Base-by-base conservation (phyloP, 2,888 invertebrate species). In the Tetragonula carbonaria region DNA sequence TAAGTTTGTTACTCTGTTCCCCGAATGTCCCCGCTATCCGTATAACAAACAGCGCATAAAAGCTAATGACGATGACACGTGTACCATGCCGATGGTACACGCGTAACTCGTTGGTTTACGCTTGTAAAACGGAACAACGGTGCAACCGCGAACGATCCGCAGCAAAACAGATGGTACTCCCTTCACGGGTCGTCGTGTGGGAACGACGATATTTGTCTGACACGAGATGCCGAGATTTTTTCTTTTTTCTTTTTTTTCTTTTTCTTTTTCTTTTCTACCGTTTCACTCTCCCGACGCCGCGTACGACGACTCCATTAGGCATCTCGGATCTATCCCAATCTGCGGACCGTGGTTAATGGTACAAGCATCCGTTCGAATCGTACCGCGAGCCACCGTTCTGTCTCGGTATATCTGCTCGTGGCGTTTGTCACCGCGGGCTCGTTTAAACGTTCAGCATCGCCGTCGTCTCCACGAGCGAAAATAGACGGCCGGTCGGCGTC, bases 351-450 rank as follows among this genome's bases (percentile, higher is more conserved):
- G 81, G 81, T 88, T 88, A 88, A 88, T 86, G 86, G 88, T 83
- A 84, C 86, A 80, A 83, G 86, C 86, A 84, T 89, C 78, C 86
- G 78, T 84, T 82, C 77, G 74, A 74, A 68, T 66, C 53, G 84
- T 62, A 66, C 59, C 79, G 71, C 86, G 86, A 73, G 84, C 65
- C 78, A 50, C 59, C 16, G 57, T 38, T 67, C 73, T 74, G 75
- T 87, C 86, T 57, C 78, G 76, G 67, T 80, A 79, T 88, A 83
- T 87, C 87, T 70, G 70, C 73, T 68, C 85, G 84, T 80, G 82
- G 86, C 81, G 89, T 89, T 87, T 88, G 88, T 90, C 91, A 89
- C 81, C 86, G 84, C 66, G 68, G 85, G 71, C 83, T 86, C 88
- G 86, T 90, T 91, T 90, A 63, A 89, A 81, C 91, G 88, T 87